Conservation (phyloP, 2,888 invertebrate species). For the Xylota segnis region DNA sequence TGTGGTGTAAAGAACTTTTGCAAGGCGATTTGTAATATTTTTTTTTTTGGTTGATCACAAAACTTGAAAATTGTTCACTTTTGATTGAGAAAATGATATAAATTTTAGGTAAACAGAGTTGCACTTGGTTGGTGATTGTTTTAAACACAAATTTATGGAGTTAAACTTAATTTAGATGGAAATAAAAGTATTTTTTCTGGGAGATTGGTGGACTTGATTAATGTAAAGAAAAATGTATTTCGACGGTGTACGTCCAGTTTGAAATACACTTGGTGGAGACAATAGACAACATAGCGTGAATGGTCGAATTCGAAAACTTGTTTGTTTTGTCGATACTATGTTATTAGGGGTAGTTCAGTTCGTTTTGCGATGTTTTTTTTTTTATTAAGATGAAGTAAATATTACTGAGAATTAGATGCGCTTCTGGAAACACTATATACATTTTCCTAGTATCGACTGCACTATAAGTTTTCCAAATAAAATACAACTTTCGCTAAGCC, state of each 20-base stretch:
- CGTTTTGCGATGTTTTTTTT: background rate
- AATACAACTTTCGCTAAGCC: too few relatives aligned
- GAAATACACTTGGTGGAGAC: slow-evolving; percentile 22
- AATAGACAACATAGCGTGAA: background rate
- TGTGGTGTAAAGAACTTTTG: slow-evolving; percentile 44
- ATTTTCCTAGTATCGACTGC: too few relatives aligned
- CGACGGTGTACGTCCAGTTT: slow-evolving; percentile 46
- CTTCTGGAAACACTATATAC: too few relatives aligned
- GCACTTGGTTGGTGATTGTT: slow-evolving; percentile 10
- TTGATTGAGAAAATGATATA: background rate
- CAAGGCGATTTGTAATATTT: slow-evolving; percentile 11
- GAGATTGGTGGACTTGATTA: slow-evolving; percentile 45
- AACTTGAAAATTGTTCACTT: slow-evolving; percentile 6
- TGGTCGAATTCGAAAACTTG: slow-evolving; percentile 21
- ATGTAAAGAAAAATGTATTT: slow-evolving; percentile 56
- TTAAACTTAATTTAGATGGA: slow-evolving; percentile 29
- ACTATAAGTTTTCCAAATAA: too few relatives aligned
- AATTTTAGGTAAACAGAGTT: slow-evolving; percentile 19
- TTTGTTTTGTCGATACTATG: background rate
- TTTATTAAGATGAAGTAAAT: too few relatives aligned
- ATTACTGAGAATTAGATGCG: too few relatives aligned
- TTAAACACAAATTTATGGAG: slow-evolving; percentile 46
- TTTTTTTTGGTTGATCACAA: slow-evolving; percentile 22
- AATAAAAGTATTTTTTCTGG: slow-evolving; percentile 44
- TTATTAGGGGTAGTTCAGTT: background rate